Evolutionary conservation across 2,888 invertebrate genomes (phyloP).

Genomic region (Drosophila rellima): DNA sequence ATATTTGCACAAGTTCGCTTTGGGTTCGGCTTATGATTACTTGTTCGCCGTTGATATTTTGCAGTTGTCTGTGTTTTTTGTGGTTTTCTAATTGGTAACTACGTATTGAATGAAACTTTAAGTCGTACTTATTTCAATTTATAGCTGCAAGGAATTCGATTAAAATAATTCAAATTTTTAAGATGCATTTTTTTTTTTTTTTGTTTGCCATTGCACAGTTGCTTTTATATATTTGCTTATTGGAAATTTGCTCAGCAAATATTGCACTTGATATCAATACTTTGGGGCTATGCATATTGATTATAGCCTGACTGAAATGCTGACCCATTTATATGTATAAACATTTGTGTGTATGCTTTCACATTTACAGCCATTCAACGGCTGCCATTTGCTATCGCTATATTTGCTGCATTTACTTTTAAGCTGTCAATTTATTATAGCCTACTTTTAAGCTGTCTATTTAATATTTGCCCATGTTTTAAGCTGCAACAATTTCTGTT

Average conservation of each 20-base stretch:
- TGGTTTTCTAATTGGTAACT: slow-evolving; percentile 19
- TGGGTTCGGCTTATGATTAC: slow-evolving; percentile 55
- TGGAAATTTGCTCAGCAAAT: slow-evolving; percentile 10
- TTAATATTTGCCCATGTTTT: slow-evolving; percentile 43
- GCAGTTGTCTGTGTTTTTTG: slow-evolving; percentile 25
- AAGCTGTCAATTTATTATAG: slow-evolving; percentile 64
- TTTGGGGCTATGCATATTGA: slow-evolving; percentile 23
- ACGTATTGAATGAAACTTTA: neutral
- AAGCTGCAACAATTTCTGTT: slow-evolving; percentile 17
- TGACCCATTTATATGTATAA: slow-evolving; percentile 24
- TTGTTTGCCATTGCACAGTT: neutral
- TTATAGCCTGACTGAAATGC: slow-evolving; percentile 16
- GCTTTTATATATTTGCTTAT: neutral
- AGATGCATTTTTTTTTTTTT: neutral
- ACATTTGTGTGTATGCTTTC: neutral
- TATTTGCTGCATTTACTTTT: slow-evolving; percentile 33
- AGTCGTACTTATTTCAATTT: too few species aligned
- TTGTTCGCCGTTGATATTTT: slow-evolving; percentile 1
- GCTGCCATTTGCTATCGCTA: slow-evolving; percentile 19
- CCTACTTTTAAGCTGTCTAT: slow-evolving; percentile 65
- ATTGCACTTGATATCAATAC: slow-evolving; percentile 30
- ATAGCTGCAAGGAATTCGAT: neutral
- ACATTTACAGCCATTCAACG: slow-evolving; percentile 23
- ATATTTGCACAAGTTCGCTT: slow-evolving; percentile 50
- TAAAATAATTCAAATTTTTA: slow-evolving; percentile 12